Base-by-base conservation (phyloP, 92 coral and sea anemone species). In the Phymanthus crucifer region DNA sequence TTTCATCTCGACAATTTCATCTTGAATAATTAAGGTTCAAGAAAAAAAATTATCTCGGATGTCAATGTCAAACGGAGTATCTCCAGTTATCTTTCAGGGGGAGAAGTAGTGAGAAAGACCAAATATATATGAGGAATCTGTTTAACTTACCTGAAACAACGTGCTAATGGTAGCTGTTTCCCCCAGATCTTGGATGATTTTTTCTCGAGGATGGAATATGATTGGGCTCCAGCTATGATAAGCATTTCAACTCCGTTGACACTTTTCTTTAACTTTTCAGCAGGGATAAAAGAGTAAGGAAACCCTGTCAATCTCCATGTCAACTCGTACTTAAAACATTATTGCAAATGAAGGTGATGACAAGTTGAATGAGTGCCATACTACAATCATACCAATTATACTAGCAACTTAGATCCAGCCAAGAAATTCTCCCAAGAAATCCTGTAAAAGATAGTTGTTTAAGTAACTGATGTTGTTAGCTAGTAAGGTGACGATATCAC, bases 191-290 rank as follows among this genome's bases (percentile, higher is more conserved):
- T 12, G 29, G 8, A 21, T n/a, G 7, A 43, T 32, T 10, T 26
- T n/a, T 36, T 14, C 75, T 14, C 12, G 24, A 23, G 43, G 27
- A 35, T 40, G 45, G 27, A 11, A 40, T 21, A 1, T 40, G 50
- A 16, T 72, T 34, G 37, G 33, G 18, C 47, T 43, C 64, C 37
- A 40, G 40, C 57, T 18, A 76, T 56, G 71, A 24, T 9, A 76
- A 76, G 31, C 40, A 56, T 76, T 33, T 37, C 50, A 34, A 32
- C 67, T 67, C 26, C 45, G 33, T 54, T 54, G 64, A 4, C 64
- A 29, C 40, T 32, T 56, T 29, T 14, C 46, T 35, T 67, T 34
- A n/a, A 71, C 66, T n/a, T 58, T 52, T 76, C 80, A 76, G 3
- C 71, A 35, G 6, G 54, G 48, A 33, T 34, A n/a, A 56, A 0